These are phyloP conservation scores for Leptosomus discolor DNA, from an alignment of 2,113 vertebrate species.

Conservation along the genomic window DNA sequence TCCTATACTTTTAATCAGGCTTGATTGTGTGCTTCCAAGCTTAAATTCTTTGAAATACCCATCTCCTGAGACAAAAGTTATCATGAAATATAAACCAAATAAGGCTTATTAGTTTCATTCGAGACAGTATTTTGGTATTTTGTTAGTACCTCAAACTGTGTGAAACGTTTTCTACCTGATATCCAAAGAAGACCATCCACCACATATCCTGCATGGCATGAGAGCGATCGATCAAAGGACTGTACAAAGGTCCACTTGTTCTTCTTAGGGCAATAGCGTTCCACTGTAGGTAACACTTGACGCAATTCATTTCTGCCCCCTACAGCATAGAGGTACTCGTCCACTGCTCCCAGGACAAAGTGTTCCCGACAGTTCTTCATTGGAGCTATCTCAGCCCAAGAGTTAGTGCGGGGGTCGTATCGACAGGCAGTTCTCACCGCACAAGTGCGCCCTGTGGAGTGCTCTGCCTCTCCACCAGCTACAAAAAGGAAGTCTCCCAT, in stretches of 20 bases:
- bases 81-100: not conserved
- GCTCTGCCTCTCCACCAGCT: conserved; percentile 91
- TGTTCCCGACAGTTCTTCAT: conserved; percentile 98
- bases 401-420: conserved; percentile 88
- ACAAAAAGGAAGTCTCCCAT: conserved; percentile 97
- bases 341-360: conserved; percentile 90
- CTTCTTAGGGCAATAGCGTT: conserved; percentile 93
- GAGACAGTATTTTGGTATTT: not conserved
- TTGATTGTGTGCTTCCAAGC: not conserved
- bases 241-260: conserved; percentile 97
- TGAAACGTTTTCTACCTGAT: conserved; percentile 85
- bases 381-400: conserved; percentile 91
- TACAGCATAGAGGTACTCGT: conserved; percentile 88
- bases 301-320: conserved; percentile 93
- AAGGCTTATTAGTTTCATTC: not conserved
- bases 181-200: conserved; percentile 95
- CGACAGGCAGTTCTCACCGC: conserved; percentile 91
- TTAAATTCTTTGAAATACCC: not conserved
- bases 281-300: conserved; percentile 93
- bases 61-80: not conserved
- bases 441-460: conserved; percentile 86
- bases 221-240: conserved; percentile 93
- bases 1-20: not conserved
- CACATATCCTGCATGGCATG: conserved; percentile 94
- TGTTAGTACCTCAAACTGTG: conserved; percentile 33